Conservation (phyloP, 2,888 invertebrate genomes). For the Cantharis nigra region DNA sequence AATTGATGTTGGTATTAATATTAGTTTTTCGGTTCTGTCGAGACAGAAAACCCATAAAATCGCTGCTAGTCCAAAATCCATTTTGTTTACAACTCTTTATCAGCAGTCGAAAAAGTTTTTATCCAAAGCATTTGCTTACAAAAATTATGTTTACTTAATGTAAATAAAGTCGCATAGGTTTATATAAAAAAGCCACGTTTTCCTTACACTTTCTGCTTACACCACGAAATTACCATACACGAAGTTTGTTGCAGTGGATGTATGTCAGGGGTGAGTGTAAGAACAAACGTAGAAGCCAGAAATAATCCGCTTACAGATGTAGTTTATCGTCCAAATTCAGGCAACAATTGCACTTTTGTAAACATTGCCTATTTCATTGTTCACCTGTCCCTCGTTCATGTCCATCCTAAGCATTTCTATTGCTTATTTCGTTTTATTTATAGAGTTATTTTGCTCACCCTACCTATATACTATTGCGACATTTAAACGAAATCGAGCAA, state of each 20-base stretch:
- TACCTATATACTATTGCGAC: constrained; percentile 31
- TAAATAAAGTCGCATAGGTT: neutral
- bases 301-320: constrained; percentile 47
- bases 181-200: neutral
- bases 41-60: neutral
- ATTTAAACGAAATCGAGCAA: constrained; percentile 29
- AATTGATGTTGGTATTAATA: neutral
- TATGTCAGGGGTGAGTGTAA: neutral
- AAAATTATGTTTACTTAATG: neutral
- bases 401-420: constrained; percentile 40
- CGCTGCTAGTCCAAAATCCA: neutral
- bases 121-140: neutral
- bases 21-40: neutral
- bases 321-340: constrained; percentile 46
- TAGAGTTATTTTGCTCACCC: constrained; percentile 46
- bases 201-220: neutral
- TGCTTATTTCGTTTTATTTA: constrained; percentile 51
- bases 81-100: neutral
- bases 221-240: neutral
- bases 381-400: constrained; percentile 43
- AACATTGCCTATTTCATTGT: constrained; percentile 45
- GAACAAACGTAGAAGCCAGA: constrained; percentile 25
- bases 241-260: neutral
- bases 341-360: constrained; percentile 47
- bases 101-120: neutral